These are phyloP conservation scores for Neomorphus geoffroyi DNA, from an alignment of 2,797 vertebrate species.

Conservation along the genomic window DNA sequence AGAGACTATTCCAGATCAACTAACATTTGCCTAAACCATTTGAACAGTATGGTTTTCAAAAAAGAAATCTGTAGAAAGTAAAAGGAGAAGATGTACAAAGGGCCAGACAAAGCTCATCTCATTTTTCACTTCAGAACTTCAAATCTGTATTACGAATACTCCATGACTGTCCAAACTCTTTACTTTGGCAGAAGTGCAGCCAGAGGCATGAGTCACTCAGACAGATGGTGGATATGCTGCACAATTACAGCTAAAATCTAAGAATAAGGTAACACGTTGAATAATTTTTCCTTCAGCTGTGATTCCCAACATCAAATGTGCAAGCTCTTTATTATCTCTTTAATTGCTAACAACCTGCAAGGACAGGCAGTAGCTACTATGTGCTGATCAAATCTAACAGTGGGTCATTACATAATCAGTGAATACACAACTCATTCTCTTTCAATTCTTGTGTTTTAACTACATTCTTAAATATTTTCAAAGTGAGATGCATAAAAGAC, in stretches of 20 bases:
- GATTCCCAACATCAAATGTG: neutral
- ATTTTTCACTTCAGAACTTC: neutral
- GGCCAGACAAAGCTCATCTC: neutral
- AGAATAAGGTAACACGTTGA: slow-evolving; percentile 1
- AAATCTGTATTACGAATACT: neutral
- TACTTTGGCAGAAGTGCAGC: neutral
- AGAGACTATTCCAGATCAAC: neutral
- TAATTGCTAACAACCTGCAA: neutral
- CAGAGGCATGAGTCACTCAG: slow-evolving; percentile 24
- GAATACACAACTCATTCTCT: neutral
- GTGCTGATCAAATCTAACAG: neutral
- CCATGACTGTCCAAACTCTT: neutral
- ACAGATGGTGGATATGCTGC: slow-evolving; percentile 5
- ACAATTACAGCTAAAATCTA: slow-evolving; percentile 18
- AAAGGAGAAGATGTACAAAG: neutral
- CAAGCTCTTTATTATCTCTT: neutral
- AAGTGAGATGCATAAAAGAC: neutral
- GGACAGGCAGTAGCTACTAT: neutral
- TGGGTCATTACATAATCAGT: neutral
- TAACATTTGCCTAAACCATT: neutral
- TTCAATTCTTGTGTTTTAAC: neutral
- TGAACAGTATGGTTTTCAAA: neutral
- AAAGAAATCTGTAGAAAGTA: neutral
- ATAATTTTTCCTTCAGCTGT: slow-evolving; percentile 9
- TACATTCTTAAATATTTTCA: neutral